Conservation (phyloP, 2,888 invertebrate genomes). For the Volucella bombylans region DNA sequence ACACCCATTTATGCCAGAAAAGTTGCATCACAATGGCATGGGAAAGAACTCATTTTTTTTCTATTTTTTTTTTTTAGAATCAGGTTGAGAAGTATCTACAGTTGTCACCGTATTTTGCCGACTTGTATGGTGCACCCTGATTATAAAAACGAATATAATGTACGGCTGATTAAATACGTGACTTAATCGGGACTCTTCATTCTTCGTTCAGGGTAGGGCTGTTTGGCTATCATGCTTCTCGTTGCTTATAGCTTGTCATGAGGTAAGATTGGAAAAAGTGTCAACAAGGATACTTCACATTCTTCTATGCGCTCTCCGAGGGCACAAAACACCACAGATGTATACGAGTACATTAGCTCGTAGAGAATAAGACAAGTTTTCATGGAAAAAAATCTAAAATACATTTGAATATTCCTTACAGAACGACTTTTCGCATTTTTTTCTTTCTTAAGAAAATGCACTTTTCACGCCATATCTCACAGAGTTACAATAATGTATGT, state of each 20-base stretch:
- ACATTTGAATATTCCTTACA: conserved; percentile 51
- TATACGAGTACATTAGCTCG: conserved; percentile 21
- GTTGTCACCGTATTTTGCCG: conserved; percentile 60
- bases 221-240: conserved; percentile 46
- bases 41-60: conserved; percentile 23
- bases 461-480: conserved; percentile 53
- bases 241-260: conserved; percentile 61
- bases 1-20: conserved; percentile 62
- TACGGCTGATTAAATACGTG: conserved; percentile 82
- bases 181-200: conserved; percentile 78
- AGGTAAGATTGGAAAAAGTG: conserved; percentile 43
- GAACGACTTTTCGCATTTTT: conserved; percentile 45
- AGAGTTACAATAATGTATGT: neutral
- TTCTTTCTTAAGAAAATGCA: conserved; percentile 58
- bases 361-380: conserved; percentile 33
- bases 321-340: conserved; percentile 21
- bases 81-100: conserved; percentile 66
- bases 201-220: conserved; percentile 35
- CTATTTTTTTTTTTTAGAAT: conserved; percentile 26
- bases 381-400: conserved; percentile 47
- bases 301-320: conserved; percentile 34
- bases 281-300: conserved; percentile 60
- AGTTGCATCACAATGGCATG: conserved; percentile 58
- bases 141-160: conserved; percentile 77
- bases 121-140: conserved; percentile 66